Conservation (phyloP, 2,797 vertebrate genomes). For the Paedocypris micromegethes region DNA sequence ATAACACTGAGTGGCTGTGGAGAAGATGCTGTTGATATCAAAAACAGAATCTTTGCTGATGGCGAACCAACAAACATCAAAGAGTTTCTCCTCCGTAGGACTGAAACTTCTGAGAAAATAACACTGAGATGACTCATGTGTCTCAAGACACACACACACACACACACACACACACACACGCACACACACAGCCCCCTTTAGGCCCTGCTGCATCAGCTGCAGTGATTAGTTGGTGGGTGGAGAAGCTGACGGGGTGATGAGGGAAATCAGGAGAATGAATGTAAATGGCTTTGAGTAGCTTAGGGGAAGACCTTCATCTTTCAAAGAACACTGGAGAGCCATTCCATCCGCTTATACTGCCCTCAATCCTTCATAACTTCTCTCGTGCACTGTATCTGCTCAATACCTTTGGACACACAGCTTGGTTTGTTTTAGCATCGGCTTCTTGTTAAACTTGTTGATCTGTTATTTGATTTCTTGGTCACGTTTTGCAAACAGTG, state of each 20-base stretch:
- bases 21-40: neutral
- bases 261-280: slow-evolving; percentile 31
- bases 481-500: too few species aligned
- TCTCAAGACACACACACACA: neutral
- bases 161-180: neutral
- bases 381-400: neutral
- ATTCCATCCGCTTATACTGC: slow-evolving; percentile 1
- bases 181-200: slow-evolving; percentile 10
- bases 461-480: too few species aligned
- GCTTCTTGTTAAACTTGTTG: too few species aligned
- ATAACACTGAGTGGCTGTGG: neutral
- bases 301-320: slow-evolving; percentile 29
- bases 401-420: neutral
- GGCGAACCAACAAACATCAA: slow-evolving; percentile 4
- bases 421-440: too few species aligned
- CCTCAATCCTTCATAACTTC: neutral
- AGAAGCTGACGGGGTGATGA: slow-evolving; percentile 17
- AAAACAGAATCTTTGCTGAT: slow-evolving; percentile 1
- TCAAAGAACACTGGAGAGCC: slow-evolving; percentile 20
- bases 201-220: slow-evolving; percentile 23
- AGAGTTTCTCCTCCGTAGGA: neutral
- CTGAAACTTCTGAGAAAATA: neutral
- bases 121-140: slow-evolving; percentile 9
- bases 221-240: slow-evolving; percentile 28
- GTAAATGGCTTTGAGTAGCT: slow-evolving; percentile 16